Conservation (phyloP, 2,113 vertebrate genomes). For the Pyrgilauda ruficollis region DNA sequence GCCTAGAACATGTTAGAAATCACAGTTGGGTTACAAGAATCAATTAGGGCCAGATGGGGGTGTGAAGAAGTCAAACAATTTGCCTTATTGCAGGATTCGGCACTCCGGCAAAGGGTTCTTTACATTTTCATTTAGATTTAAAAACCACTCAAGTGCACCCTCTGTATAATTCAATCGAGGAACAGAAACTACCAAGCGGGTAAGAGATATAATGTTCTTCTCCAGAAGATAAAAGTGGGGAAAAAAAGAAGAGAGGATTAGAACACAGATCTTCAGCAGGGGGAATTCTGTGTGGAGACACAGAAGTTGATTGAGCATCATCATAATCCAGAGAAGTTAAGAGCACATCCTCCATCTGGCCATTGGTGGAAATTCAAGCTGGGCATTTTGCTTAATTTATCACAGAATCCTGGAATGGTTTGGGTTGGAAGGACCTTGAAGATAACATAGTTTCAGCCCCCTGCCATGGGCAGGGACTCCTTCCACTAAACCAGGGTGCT, state of each 20-base stretch:
- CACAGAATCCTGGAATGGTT: neutral
- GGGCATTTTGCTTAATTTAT: neutral
- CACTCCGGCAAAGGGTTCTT: constrained; percentile 15
- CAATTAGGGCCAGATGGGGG: constrained; percentile 72
- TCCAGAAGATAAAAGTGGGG: constrained; percentile 21
- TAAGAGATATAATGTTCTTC: constrained; percentile 33
- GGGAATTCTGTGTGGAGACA: neutral
- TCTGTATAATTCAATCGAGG: constrained; percentile 68
- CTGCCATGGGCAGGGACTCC: neutral
- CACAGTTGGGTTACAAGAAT: constrained; percentile 75
- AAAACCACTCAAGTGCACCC: constrained; percentile 71
- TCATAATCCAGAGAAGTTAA: neutral
- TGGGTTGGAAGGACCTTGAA: neutral
- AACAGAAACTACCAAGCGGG: constrained; percentile 54
- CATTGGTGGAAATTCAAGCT: neutral
- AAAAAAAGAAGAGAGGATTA: neutral
- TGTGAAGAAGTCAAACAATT: constrained; percentile 69
- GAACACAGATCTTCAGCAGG: neutral
- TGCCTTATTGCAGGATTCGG: constrained; percentile 55
- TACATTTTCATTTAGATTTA: constrained; percentile 75
- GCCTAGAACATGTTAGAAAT: constrained; percentile 65
- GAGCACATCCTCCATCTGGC: fast-evolving
- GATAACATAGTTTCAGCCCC: neutral
- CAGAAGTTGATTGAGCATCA: fast-evolving
- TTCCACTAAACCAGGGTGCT: neutral